A percentile compares a stretch with the other conserved stretches of the same genome.
These are phyloP conservation scores for Scaptomyza montana DNA, from an alignment of 1,140 invertebrate species.

Conservation along the genomic window DNA sequence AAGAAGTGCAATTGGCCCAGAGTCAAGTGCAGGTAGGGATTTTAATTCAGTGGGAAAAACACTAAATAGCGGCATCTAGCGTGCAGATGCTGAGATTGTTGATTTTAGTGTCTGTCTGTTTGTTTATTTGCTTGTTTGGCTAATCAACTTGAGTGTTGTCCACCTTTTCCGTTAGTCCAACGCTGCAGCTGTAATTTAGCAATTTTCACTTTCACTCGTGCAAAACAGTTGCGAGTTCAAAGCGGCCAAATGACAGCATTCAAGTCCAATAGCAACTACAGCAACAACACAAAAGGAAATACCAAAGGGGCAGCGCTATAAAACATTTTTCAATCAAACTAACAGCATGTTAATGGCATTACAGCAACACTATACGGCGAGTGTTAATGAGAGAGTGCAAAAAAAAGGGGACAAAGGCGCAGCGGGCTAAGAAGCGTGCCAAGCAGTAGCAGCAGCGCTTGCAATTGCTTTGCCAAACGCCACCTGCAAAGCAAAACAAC, in stretches of 20 bases:
- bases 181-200: constrained; percentile 64
- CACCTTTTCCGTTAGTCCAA: constrained; percentile 38
- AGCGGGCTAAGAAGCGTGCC: constrained; percentile 46
- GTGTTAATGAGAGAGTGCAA: constrained; percentile 32
- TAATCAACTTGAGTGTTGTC: constrained; percentile 43
- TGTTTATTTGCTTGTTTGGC: constrained; percentile 46
- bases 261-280: constrained; percentile 12
- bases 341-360: constrained; percentile 76
- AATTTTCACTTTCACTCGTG: constrained; percentile 79
- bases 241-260: constrained; percentile 51
- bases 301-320: constrained; percentile 48
- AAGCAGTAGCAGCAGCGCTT: constrained; percentile 44
- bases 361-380: constrained; percentile 52
- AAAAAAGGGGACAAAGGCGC: neutral
- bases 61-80: constrained; percentile 20
- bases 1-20: constrained; percentile 29
- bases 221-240: constrained; percentile 25
- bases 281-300: constrained; percentile 1
- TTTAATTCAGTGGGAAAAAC: neutral
- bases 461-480: constrained; percentile 27
- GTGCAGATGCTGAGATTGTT: constrained; percentile 44
- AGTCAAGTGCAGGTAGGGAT: constrained; percentile 33
- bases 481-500: constrained; percentile 40
- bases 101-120: neutral
- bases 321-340: constrained; percentile 80